Evolutionary conservation across 2,113 vertebrate genomes (phyloP), one percentile per base, ranked within the genome.

Genomic region (Elaphurus davidianus): DNA sequence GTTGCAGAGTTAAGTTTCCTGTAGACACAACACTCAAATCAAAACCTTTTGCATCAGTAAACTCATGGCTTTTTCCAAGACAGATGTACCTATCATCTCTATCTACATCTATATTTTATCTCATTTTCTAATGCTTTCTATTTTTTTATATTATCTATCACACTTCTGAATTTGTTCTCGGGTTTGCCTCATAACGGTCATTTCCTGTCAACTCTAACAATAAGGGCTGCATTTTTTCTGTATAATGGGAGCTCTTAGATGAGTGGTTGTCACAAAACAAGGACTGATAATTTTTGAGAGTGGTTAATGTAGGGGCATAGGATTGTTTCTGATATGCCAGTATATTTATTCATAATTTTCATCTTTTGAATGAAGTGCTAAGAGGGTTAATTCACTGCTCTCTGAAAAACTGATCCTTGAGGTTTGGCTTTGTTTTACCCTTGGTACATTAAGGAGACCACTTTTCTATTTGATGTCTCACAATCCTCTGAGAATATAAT

Each of bases 241-340:
- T 50, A 12, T 64, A 9, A 62, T 40, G 8, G 19, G 45, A 27
- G 7, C 47, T 85, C 5, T 92, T 21, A 40, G 13, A 28, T 62
- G 3, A 83, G 1, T 64, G 2, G 2, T 30, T 87, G 28, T 6
- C 1, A 64, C 6, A 57, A 14, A 57, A 27, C 4, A 21, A 0
- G 3, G 3, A 30, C 10, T 47, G 8, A 50, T 28, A 12, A 88
- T 15, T 43, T 88, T 79, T 9, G 13, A 64, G 33, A 21, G 33
- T 36, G 45, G 2, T 2, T 76, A 27, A 13, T 40, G 62, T 14
- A 6, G 16, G 14, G 8, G 25, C 16, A 16, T 15, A 16, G 0
- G 15, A 67, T 50, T 94, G 14, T 27, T 36, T n/a, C 23, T 60
- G 14, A 27, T n/a, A 91, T 13, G 60, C 1, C 8, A 57, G 5